Evolutionary conservation across 2,113 vertebrate genomes (phyloP), one percentile per base, ranked within the genome.

Genomic region (Jacana jacana): DNA sequence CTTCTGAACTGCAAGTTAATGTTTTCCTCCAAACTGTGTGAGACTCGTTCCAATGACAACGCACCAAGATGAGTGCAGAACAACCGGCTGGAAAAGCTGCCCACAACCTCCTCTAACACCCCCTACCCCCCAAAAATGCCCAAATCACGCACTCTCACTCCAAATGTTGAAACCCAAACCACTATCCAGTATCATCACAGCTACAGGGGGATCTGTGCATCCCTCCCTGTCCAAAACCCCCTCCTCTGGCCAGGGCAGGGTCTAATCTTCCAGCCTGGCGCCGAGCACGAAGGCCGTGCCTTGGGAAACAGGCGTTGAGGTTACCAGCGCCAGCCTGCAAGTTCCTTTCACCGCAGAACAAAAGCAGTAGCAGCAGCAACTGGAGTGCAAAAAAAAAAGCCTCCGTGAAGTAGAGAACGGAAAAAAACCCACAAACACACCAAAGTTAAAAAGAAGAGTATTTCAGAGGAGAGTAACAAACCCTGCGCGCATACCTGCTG

Each of bases 181-280:
- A 6, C 27, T 9, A 39, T 23, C 30, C 54, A 83, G 54, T 24
- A 70, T 2, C 0, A 1, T n/a, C 9, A 9, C 61, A 19, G 35
- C 11, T 17, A 40, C 35, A 17, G 46, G 25, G 31, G 3, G 3
- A 13, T 23, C 24, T 3, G 23, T 1, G 0, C 42, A 48, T 2
- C n/a, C n/a, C 22, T 63, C 55, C 64, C 58, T 16, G 55, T 35
- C n/a, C 77, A 61, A 78, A 49, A 2, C 18, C 39, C 24, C 19
- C 72, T 86, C 33, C 64, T 78, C 55, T 2, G 8, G n/a, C n/a
- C n/a, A n/a, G 46, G 61, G 25, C 40, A 33, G 24, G 15, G 9
- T 5, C 33, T 17, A 25, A 24, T 46, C 30, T 63, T n/a, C 8
- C 60, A 61, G 39, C 0, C 0, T 3, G 42, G 79, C 20, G 33